Evolutionary conservation across 2,113 vertebrate species (phyloP), one percentile per base, ranked within the genome.

Genomic region (Lepidothrix coronata): DNA sequence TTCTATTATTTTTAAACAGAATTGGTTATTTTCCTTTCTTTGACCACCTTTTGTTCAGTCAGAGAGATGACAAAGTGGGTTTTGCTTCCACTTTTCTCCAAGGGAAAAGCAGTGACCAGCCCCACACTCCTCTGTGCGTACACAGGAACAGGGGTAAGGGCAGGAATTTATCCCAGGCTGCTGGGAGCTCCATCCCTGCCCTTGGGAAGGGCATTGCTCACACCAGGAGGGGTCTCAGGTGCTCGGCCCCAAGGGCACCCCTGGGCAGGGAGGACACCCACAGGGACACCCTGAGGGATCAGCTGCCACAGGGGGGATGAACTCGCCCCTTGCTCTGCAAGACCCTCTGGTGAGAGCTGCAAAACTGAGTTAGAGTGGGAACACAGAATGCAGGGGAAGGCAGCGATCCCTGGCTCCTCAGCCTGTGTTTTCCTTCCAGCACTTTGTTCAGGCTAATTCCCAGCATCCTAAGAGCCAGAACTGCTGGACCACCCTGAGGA

Each of bases 101-200:
- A 43, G 16, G 23, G 16, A 59, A 37, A 76, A 17, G 5, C 1
- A 5, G 21, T 28, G 33, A 6, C 8, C 48, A 55, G 24, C 19
- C 49, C 44, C 54, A 37, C 17, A 1, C 25, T 46, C 31, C 30
- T 49, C 41, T 14, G 19, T 1, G 9, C 0, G 0, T 2, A 23
- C 22, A 18, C 55, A 46, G 23, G 2, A 18, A 3, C 8, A 1
- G 41, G 0, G n/a, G 21, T 3, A 17, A 28, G 0, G 11, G 44
- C 31, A 22, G 35, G 39, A 35, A 19, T 19, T 9, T 28, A 51
- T 41, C 37, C 14, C 8, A 5, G 2, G 14, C 16, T 0, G 0
- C 3, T 0, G 6, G 49, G 51, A 3, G 8, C 71, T 16, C 3
- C 2, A 21, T 17, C 8, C 19, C 52, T 39, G 4, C 41, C 14